These are phyloP conservation scores for Acomys russatus DNA, from an alignment of 2,797 vertebrate genomes.

Conservation along the genomic window DNA sequence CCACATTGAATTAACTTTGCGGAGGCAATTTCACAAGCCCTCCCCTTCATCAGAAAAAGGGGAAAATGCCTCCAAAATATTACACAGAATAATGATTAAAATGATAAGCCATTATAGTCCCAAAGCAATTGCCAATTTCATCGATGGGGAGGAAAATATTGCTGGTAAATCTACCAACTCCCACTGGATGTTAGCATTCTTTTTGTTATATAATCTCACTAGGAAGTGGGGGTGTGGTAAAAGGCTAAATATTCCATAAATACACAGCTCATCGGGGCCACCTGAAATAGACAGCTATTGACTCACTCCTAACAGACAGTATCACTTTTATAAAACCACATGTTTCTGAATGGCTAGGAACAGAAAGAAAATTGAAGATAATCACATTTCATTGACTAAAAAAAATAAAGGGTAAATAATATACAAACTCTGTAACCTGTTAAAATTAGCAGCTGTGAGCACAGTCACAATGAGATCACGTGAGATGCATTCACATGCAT, in stretches of 20 bases:
- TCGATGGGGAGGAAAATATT: constrained; percentile 48
- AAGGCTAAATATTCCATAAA: constrained; percentile 68
- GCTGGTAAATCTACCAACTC: constrained; percentile 38
- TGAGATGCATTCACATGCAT: neutral
- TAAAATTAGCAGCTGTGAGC: constrained; percentile 42
- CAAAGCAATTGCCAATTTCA: constrained; percentile 48
- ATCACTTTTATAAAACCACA: neutral
- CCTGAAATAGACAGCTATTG: constrained; percentile 58
- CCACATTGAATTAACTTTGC: constrained; percentile 56
- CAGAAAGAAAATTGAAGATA: constrained; percentile 51
- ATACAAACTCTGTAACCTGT: constrained; percentile 32
- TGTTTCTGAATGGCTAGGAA: neutral
- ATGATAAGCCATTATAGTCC: constrained; percentile 10
- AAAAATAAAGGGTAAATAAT: neutral
- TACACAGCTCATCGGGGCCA: neutral
- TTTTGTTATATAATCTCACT: constrained; percentile 63
- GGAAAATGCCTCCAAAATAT: constrained; percentile 5
- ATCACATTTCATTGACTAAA: constrained; percentile 38
- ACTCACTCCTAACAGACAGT: constrained; percentile 45
- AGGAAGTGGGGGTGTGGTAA: constrained; percentile 39
- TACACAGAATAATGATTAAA: constrained; percentile 43
- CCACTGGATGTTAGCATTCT: neutral
- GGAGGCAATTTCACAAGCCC: neutral
- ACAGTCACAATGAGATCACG: neutral
- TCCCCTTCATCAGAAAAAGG: neutral